Base-by-base conservation (phyloP, 1,140 invertebrate genomes). In the Hesperophylax magnus region DNA sequence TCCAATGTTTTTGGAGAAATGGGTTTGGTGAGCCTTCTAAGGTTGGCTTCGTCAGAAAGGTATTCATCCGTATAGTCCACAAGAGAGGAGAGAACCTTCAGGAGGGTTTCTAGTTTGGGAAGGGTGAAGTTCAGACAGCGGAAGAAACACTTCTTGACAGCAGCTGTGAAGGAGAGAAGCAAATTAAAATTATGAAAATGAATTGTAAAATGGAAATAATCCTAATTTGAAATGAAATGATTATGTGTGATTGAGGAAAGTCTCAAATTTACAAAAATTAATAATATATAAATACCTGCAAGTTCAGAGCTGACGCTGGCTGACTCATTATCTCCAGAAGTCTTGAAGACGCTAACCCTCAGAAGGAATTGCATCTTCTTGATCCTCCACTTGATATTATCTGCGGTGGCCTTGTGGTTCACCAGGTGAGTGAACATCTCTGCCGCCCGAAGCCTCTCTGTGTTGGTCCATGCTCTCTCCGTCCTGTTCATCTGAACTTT, bases 341-440 rank as follows among this genome's bases (percentile, higher is more conserved):
- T 87, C 87, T 93, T 92, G 78, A 93, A 93, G n/a, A 94, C 89
- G 22, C 93, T 92, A 84, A 92, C 87, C 76, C 90, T 88, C 86
- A 95, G 92, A 3, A 96, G 86, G 77, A 94, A 91, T 83, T 91
- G 91, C 81, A 95, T 86, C 81, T 94, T 91, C 61, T 92, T 90
- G 4, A 92, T 85, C 85, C 93, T 93, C 92, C 94, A 96, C 58
- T 92, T 89, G 75, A 91, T 88, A 77, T 94, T 91, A 58, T 89
- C 86, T 78, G 91, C 88, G 11, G 93, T 89, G 58, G 89, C 86
- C 65, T 91, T 90, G 86, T 94, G 93, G 81, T 88, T 90, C 0
- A 95, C 86, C 78, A 95, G 88, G 87, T 92, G 93, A 61, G 92
- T 92, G 34, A 95, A 86, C 77, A 93, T 86, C 85, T 94, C 93